phyloP scores from a whole-genome alignment of 2,888 invertebrate species.

The Apodemia mormo region DNA sequence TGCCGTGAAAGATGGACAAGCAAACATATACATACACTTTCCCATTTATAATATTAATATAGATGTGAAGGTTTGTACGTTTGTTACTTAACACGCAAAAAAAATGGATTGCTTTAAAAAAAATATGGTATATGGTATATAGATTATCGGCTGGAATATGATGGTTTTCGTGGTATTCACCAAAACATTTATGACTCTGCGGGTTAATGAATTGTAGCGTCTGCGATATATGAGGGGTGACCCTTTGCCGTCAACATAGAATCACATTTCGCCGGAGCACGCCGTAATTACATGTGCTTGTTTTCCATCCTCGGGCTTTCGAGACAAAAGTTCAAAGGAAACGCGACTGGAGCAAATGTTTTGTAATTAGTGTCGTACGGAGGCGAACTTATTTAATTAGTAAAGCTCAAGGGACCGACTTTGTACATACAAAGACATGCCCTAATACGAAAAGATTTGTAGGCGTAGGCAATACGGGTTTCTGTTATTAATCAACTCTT shows the following conservation, averaged over 20 bases:
- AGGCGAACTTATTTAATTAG: constrained; percentile 5
- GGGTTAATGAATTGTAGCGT: no score
- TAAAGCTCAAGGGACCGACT: not conserved
- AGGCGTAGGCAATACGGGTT: not conserved
- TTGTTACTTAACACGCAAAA: no score
- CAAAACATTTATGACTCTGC: no score
- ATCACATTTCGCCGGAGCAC: constrained; percentile 5
- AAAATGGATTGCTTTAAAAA: no score
- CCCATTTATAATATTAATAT: no score
- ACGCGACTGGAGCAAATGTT: constrained; percentile 5
- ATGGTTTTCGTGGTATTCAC: no score
- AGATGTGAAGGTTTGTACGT: no score
- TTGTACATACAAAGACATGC: not conserved
- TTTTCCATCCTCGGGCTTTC: not conserved
- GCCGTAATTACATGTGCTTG: not conserved
- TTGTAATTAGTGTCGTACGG: not conserved
- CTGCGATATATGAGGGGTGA: not conserved
- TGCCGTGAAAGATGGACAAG: no score
- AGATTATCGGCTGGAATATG: no score
- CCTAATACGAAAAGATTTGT: not conserved
- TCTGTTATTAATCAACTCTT: not conserved
- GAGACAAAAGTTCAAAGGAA: constrained; percentile 5
- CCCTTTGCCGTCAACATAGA: not conserved
- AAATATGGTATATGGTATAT: no score
- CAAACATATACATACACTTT: no score